Evolutionary conservation across 2,113 vertebrate species (phyloP).

Genomic region (Mus pahari): DNA sequence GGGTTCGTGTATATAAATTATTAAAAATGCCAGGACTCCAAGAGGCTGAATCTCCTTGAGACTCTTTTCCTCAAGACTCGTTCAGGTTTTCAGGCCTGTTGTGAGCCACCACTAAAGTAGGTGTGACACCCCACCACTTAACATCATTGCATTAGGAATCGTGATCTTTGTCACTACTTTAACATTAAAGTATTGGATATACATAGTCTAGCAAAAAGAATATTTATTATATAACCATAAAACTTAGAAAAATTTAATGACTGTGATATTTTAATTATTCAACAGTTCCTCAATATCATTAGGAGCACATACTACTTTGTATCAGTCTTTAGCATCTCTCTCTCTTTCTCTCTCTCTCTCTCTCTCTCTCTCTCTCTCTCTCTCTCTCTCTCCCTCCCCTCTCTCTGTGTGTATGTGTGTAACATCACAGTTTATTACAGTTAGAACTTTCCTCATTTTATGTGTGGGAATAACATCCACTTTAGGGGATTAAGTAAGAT

Average conservation of each 20-base stretch:
- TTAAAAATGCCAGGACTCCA: no score
- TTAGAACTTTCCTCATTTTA: conserved; percentile 1
- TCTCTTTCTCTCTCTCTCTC: neutral
- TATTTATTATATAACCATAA: neutral
- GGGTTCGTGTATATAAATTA: no score
- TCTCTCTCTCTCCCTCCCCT: no score
- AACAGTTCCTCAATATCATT: neutral
- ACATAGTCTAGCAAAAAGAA: neutral
- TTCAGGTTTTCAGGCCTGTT: no score
- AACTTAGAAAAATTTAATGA: neutral
- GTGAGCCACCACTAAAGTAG: no score
- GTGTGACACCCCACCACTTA: neutral
- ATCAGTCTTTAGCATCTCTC: neutral
- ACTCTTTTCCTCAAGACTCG: no score
- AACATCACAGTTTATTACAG: neutral
- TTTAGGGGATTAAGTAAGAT: neutral
- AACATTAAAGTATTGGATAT: neutral
- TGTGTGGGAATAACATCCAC: neutral
- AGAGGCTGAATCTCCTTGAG: no score
- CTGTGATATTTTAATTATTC: conserved; percentile 23
- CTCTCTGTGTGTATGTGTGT: neutral
- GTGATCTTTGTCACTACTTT: neutral
- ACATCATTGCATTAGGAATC: neutral
- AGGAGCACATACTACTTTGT: neutral
- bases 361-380: no score